Evolutionary conservation across 1,140 invertebrate species (phyloP), one percentile per base, ranked within the genome.

Genomic region (Odontomachus brunneus): DNA sequence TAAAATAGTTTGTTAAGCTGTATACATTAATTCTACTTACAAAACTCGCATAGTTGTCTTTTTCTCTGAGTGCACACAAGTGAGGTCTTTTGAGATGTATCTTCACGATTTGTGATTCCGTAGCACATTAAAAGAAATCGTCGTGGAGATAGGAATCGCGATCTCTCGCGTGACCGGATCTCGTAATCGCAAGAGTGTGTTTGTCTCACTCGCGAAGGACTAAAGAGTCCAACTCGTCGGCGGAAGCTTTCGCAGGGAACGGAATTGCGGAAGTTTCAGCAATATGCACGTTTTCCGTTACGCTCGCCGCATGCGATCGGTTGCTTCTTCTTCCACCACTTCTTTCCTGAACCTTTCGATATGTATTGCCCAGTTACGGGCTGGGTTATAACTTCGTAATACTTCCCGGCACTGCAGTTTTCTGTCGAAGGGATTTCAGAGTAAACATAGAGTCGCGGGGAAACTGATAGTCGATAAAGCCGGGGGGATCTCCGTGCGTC

Each of bases 191-290:
- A 69, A 69, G 75, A 48, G 60, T 66, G 38, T 44, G 22, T 80
- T 80, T 57, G 51, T 24, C 60, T 57, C 22, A 69, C 15, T 80
- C 44, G 11, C 2, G 14, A 22, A 26, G 15, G 44, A 76, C 12
- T 67, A 2, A 3, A 44, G 38, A 55, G 65, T 57, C 26, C 15
- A 44, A 78, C 49, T 55, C 17, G 15, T 67, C 24, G 66, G 22
- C 49, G 33, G 49, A 19, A 69, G 65, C 44, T 69, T 24, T 80
- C 14, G 17, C 51, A 57, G 24, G 12, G 51, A 57, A n/a, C 15
- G 29, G 53, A 69, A 80, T 80, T 80, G 33, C 22, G 15, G 19
- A 80, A 80, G 75, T 80, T 80, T 80, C 33, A 22, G 7, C 51
- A 22, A 78, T 78, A 67, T 67, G 75, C 65, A 44, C 33, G 38